phyloP scores from a whole-genome alignment of 2,797 vertebrate species.

The Synaphobranchus kaupii region DNA sequence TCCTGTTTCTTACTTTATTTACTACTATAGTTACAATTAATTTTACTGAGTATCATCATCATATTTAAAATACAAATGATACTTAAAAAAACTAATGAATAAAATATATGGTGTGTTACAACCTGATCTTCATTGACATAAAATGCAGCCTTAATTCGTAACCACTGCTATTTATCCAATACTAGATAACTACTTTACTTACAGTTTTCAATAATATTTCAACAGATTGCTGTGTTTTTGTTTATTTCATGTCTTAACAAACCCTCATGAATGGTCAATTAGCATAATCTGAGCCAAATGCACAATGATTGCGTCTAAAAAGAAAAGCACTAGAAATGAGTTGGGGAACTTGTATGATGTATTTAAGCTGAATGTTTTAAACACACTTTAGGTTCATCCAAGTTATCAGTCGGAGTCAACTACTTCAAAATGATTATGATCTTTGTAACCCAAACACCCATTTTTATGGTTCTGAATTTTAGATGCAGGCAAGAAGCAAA shows the following conservation, averaged over 20 bases:
- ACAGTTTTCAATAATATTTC: not conserved
- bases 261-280: slow-evolving; percentile 1
- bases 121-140: too few species aligned
- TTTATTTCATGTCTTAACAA: slow-evolving; percentile 6
- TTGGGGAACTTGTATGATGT: not conserved
- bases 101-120: too few species aligned
- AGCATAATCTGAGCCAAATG: not conserved
- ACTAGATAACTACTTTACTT: not conserved
- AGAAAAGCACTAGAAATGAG: slow-evolving; percentile 5
- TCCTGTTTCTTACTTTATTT: not conserved
- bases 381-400: not conserved
- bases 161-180: not conserved
- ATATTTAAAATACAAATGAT: not conserved
- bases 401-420: slow-evolving; percentile 16
- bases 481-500: not conserved
- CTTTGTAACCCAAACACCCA: not conserved
- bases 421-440: slow-evolving; percentile 21
- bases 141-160: too few species aligned
- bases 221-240: not conserved
- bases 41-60: not conserved
- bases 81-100: not conserved
- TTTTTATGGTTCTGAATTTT: not conserved
- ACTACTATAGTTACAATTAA: not conserved
- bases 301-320: slow-evolving; percentile 26
- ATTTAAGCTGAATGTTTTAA: slow-evolving; percentile 3